A percentile compares a stretch with the other conserved stretches of the same genome.
Evolutionary conservation across 1,140 invertebrate genomes (phyloP).

Genomic region (Armadillidium nasatum): DNA sequence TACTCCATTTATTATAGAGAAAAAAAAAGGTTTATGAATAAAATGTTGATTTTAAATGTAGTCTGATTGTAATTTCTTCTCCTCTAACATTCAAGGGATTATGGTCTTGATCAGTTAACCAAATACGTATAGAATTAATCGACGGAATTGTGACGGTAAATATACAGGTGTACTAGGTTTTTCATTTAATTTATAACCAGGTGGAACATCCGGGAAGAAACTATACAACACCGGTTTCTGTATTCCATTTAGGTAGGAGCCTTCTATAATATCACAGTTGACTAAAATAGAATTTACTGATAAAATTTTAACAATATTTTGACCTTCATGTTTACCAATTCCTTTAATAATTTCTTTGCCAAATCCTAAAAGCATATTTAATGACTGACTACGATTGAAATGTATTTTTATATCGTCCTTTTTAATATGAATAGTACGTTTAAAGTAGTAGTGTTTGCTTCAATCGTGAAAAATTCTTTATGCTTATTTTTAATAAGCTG

Average conservation of each 20-base stretch:
- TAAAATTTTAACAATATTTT: too few relatives aligned
- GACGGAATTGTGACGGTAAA: neutral
- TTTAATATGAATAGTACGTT: too few relatives aligned
- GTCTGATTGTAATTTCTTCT: neutral
- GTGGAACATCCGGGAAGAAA: neutral
- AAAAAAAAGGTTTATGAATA: slow-evolving; percentile 1
- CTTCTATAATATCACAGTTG: too few relatives aligned
- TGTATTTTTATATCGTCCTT: too few relatives aligned
- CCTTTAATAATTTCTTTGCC: too few relatives aligned
- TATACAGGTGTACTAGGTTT: neutral
- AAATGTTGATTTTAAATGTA: neutral
- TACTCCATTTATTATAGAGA: neutral
- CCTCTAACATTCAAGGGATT: neutral
- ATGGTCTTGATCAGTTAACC: neutral
- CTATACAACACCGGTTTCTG: too few relatives aligned
- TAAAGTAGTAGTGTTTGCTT: neutral
- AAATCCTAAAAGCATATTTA: too few relatives aligned
- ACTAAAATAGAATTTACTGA: too few relatives aligned
- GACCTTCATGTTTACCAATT: too few relatives aligned
- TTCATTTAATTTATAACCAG: neutral
- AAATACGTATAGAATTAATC: neutral
- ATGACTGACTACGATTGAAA: too few relatives aligned
- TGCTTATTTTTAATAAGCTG: neutral
- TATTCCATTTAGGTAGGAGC: too few relatives aligned
- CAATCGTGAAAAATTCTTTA: neutral